phyloP scores from a whole-genome alignment of 2,888 invertebrate genomes.

The Phymatocera aterrima region DNA sequence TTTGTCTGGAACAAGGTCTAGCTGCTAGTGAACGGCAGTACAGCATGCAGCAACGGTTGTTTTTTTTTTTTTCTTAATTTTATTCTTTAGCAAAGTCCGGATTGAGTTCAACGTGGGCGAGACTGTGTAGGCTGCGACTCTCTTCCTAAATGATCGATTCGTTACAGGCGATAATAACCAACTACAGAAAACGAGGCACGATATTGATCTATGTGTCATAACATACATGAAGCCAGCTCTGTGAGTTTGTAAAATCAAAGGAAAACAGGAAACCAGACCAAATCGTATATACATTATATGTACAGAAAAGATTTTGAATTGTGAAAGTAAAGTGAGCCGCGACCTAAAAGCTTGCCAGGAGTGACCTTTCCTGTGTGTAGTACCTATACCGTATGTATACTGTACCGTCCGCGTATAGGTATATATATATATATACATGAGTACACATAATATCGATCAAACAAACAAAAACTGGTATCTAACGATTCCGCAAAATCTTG shows the following conservation, averaged over 20 bases:
- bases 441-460: neutral
- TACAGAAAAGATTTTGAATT: neutral
- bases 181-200: neutral
- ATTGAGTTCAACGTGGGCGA: slow-evolving; percentile 45
- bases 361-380: neutral
- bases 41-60: neutral
- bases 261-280: no score
- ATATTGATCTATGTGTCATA: neutral
- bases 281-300: neutral
- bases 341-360: neutral
- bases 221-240: no score
- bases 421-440: no score
- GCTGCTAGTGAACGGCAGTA: slow-evolving; percentile 14
- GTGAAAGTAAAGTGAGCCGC: neutral
- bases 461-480: slow-evolving; percentile 6
- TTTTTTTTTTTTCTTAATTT: neutral
- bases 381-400: no score
- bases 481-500: neutral
- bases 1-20: slow-evolving; percentile 25
- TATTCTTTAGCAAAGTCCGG: no score
- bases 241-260: no score
- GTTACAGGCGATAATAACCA: slow-evolving; percentile 6
- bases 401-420: no score
- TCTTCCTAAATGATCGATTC: slow-evolving; percentile 41
- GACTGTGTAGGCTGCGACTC: slow-evolving; percentile 27